Evolutionary conservation across 2,888 invertebrate genomes (phyloP), one percentile per base, ranked within the genome.

Genomic region (Parnassius glacialis): DNA sequence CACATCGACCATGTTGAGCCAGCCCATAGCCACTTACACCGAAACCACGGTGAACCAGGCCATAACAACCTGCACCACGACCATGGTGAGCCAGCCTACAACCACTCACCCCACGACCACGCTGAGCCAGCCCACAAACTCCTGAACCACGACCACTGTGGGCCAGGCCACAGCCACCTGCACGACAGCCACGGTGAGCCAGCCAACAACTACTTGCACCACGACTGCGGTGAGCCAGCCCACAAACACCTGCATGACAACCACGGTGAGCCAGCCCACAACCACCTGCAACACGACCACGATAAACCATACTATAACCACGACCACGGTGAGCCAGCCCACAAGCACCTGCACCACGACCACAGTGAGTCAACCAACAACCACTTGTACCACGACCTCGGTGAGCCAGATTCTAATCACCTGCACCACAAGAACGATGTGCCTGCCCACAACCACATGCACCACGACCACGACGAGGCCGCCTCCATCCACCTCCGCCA

Each of bases 1-100:
- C 34, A 67, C 73, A 62, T 57, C 64, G 20, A 65, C 54, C 70
- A 57, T 56, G 59, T 52, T 63, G 67, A 13, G 34, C 2, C 2
- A 11, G 43, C 93, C 93, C 59, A 94, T 92, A 66, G 92, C 92
- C 57, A 93, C 93, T 95, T n/a, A 13, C 13, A 12, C 42, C 92
- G 95, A 71, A 97, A 97, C 82, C 97, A 97, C 96, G 57, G 97
- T 97, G 89, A 96, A 96, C 68, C 92, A 96, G 66, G 96, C 95
- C 93, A 47, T 93, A 93, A 68, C 95, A 96, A 65, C 95, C 95
- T 7, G 47, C 47, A 12, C 42, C 92, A 95, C 72, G 97, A 97
- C 81, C 97, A 97, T 96, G 57, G 97, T 97, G 89, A 96, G 96
- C 68, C 92, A 96, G 66, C 96, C 95, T 64, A 95, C 95, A 58